Percentiles rank a stretch among this genome's conserved stretches.
phyloP scores from a whole-genome alignment of 2,888 invertebrate genomes.

The Cheilosia impressa region DNA sequence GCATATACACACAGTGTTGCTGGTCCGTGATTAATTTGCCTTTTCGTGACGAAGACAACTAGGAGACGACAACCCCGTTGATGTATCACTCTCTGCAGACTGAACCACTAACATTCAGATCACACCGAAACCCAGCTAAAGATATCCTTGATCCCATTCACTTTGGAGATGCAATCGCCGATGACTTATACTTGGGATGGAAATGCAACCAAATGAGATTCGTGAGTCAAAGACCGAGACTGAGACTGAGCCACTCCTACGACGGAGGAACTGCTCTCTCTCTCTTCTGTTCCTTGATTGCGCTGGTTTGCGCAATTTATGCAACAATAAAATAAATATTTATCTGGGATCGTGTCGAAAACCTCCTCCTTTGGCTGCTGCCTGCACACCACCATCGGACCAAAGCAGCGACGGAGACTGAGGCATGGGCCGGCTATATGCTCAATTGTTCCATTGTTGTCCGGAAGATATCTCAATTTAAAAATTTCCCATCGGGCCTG shows the following conservation, averaged over 20 bases:
- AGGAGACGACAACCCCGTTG: constrained; percentile 46
- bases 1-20: constrained; percentile 31
- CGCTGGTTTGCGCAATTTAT: constrained; percentile 69
- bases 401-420: constrained; percentile 9
- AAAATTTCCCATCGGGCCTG: constrained; percentile 65
- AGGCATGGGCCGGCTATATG: constrained; percentile 2
- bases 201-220: constrained; percentile 66
- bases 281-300: constrained; percentile 52
- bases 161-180: constrained; percentile 36
- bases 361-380: constrained; percentile 79
- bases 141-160: constrained; percentile 49
- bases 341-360: constrained; percentile 83
- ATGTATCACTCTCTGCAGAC: constrained; percentile 37
- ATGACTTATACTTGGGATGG: constrained; percentile 44
- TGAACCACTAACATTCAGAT: constrained; percentile 12
- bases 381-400: constrained; percentile 37
- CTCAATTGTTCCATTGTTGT: constrained; percentile 70
- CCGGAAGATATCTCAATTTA: constrained; percentile 72
- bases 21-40: constrained; percentile 54
- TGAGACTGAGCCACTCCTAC: constrained; percentile 51
- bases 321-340: constrained; percentile 82
- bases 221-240: constrained; percentile 51
- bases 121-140: constrained; percentile 5
- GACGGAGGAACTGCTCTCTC: constrained; percentile 30
- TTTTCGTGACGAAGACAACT: constrained; percentile 43